A percentile compares a stretch with the other conserved stretches of the same genome.
Conservation (phyloP, 2,888 invertebrate species). For the Dugesia japonica region DNA sequence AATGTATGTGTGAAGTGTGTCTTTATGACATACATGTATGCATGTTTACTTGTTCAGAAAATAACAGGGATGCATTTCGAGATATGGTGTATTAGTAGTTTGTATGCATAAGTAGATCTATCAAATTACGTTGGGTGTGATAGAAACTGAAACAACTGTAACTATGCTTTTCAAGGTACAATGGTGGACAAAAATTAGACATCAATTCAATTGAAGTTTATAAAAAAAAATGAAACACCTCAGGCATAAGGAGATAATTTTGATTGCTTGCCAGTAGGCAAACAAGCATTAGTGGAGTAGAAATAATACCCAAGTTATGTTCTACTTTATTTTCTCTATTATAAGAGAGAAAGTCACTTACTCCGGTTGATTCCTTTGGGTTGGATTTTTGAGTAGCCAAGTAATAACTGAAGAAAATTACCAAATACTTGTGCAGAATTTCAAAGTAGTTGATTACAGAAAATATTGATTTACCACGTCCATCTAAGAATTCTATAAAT, state of each 20-base stretch:
- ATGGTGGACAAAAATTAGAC: slow-evolving; percentile 14
- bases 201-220: background rate
- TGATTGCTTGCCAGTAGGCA: slow-evolving; percentile 14
- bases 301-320: background rate
- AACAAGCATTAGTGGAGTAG: background rate
- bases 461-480: background rate
- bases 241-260: slow-evolving; percentile 20
- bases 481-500: background rate
- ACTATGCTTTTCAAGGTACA: background rate
- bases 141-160: background rate
- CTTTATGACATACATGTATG: too few species aligned
- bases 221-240: slow-evolving; percentile 9
- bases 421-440: slow-evolving; percentile 20
- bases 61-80: too few species aligned
- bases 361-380: background rate
- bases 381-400: background rate
- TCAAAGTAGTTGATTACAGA: slow-evolving; percentile 1
- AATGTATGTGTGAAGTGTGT: too few species aligned
- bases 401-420: background rate
- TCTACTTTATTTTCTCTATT: slow-evolving; percentile 6
- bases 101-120: too few species aligned
- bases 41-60: too few species aligned
- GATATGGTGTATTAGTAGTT: too few species aligned
- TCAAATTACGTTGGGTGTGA: background rate
- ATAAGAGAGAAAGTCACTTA: background rate